Conservation (phyloP, 2,797 vertebrate genomes). For the Steatocranus sp. region DNA sequence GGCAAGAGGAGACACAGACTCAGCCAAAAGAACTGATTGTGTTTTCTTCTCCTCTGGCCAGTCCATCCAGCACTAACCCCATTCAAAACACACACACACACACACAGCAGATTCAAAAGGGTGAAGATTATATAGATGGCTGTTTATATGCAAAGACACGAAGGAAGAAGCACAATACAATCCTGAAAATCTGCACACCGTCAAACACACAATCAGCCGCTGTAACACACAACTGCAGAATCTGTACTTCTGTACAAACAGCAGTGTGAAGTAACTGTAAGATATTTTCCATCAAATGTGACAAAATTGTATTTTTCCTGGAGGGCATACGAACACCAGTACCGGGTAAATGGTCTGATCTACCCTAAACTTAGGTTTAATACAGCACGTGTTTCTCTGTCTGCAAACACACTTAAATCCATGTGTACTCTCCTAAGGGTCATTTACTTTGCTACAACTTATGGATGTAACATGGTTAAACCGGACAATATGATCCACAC, state of each 20-base stretch:
- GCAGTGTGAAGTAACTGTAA: not conserved
- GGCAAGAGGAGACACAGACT: slow-evolving; percentile 27
- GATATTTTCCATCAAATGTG: not conserved
- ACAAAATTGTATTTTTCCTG: not conserved
- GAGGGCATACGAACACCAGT: accelerated
- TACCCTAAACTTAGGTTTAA: not conserved
- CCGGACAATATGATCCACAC: not conserved
- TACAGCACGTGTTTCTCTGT: not conserved
- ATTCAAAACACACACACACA: not conserved
- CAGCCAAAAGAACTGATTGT: slow-evolving; percentile 53
- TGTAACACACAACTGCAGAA: not conserved
- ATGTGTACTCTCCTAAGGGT: not conserved
- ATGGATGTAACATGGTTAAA: not conserved
- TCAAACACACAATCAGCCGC: not conserved
- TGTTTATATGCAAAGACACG: not conserved
- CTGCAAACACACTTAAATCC: not conserved
- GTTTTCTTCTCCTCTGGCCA: slow-evolving; percentile 17
- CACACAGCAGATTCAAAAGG: not conserved
- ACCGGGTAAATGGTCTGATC: not conserved
- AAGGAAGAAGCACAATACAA: not conserved
- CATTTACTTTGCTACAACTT: not conserved
- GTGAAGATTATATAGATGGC: not conserved
- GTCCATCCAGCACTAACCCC: slow-evolving; percentile 6
- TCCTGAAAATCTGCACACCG: not conserved
- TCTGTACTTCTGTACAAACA: not conserved